Conservation (phyloP, 2,888 invertebrate genomes). For the Parnassius orleans region DNA sequence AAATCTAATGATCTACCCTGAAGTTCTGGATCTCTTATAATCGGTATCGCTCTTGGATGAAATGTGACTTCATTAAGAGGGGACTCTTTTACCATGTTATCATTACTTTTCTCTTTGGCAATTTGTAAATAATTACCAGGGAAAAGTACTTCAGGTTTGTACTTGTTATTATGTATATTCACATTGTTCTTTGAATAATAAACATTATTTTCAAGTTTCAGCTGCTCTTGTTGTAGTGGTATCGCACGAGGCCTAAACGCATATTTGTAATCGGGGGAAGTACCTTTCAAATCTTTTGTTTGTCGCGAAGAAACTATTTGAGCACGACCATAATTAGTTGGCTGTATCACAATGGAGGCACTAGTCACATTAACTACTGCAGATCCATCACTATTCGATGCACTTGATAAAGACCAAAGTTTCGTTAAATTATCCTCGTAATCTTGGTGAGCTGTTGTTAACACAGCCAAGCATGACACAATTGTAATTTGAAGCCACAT, state of each 20-base stretch:
- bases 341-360: conserved; percentile 61
- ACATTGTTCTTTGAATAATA: conserved; percentile 55
- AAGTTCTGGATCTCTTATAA: conserved; percentile 58
- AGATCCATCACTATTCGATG: conserved; percentile 55
- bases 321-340: conserved; percentile 47
- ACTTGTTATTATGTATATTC: conserved; percentile 38
- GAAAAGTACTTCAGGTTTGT: conserved; percentile 66
- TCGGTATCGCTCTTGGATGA: conserved; percentile 62
- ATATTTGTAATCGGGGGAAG: conserved; percentile 45
- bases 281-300: conserved; percentile 41
- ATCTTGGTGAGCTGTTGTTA: conserved; percentile 47
- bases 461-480: conserved; percentile 54
- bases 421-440: conserved; percentile 63
- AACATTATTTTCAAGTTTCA: conserved; percentile 51
- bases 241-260: conserved; percentile 65
- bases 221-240: conserved; percentile 46
- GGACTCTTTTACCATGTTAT: conserved; percentile 38
- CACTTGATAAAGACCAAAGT: conserved; percentile 57
- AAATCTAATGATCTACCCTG: conserved; percentile 60
- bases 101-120: conserved; percentile 69
- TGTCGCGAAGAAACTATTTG: conserved; percentile 35
- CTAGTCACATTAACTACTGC: conserved; percentile 63
- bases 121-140: conserved; percentile 75
- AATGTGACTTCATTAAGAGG: conserved; percentile 43
- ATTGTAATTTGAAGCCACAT: conserved; percentile 53